A percentile compares a stretch with the other conserved stretches of the same genome.
Evolutionary conservation across 2,888 invertebrate genomes (phyloP).

Genomic region (Atethmia centrago): DNA sequence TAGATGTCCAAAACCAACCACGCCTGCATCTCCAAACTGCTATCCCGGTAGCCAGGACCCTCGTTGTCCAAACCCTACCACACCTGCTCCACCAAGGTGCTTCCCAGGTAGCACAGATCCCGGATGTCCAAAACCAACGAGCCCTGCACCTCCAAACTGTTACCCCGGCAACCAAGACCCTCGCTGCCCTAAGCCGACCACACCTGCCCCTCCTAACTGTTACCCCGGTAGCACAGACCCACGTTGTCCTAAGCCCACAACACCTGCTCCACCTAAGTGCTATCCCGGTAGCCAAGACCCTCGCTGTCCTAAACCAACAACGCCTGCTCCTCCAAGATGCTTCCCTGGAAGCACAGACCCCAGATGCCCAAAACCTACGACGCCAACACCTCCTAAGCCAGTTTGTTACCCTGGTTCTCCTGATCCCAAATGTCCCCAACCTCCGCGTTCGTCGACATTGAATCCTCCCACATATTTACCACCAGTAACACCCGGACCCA

Average conservation of each 20-base stretch:
- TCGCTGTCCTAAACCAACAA: no score
- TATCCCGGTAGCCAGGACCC: constrained; percentile 16
- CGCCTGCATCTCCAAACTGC: not conserved
- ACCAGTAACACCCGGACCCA: constrained; percentile 66
- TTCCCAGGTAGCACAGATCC: constrained; percentile 77
- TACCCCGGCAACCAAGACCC: constrained; percentile 76
- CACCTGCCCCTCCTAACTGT: constrained; percentile 52
- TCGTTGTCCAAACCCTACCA: constrained; percentile 47
- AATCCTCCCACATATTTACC: constrained; percentile 70
- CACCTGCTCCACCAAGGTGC: constrained; percentile 68
- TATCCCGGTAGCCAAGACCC: constrained; percentile 56
- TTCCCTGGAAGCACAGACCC: no score
- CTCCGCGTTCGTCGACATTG: constrained; percentile 63
- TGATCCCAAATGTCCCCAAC: constrained; percentile 72
- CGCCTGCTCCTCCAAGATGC: no score
- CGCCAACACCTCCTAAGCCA: constrained; percentile 37
- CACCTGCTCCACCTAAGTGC: constrained; percentile 72
- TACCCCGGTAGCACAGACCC: constrained; percentile 6
- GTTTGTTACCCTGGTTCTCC: constrained; percentile 65
- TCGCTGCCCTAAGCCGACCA: constrained; percentile 75
- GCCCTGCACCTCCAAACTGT: constrained; percentile 60
- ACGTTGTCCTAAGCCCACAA: constrained; percentile 69
- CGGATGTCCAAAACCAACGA: constrained; percentile 75
- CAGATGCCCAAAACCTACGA: no score
- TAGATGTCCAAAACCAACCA: constrained; percentile 2